Percentiles rank a stretch among this genome's conserved stretches.
Conservation (phyloP, 2,113 vertebrate species). For the human region GRCh38 chr3:25517501-25518000, state of each 20-base stretch:
- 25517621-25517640: not conserved
- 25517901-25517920: not conserved
- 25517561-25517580: not conserved
- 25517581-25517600: not conserved
- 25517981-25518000: too few species aligned
- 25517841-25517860: not conserved
- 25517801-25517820: not conserved
- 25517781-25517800: not conserved
- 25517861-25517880: not conserved
- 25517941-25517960: not conserved
- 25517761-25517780: not conserved
- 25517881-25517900: not conserved
- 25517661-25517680: not conserved
- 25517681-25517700: not conserved
- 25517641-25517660: not conserved
- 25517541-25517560: not conserved
- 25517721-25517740: not conserved
- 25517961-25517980: not conserved
- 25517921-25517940: not conserved
- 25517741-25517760: not conserved
- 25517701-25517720: not conserved
- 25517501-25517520: not conserved
- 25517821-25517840: not conserved
- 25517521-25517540: not conserved
- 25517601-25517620: not conserved